A percentile compares a stretch with the other conserved stretches of the same genome.
Conservation (phyloP, 2,113 vertebrate species). For the Picathartes gymnocephalus region DNA sequence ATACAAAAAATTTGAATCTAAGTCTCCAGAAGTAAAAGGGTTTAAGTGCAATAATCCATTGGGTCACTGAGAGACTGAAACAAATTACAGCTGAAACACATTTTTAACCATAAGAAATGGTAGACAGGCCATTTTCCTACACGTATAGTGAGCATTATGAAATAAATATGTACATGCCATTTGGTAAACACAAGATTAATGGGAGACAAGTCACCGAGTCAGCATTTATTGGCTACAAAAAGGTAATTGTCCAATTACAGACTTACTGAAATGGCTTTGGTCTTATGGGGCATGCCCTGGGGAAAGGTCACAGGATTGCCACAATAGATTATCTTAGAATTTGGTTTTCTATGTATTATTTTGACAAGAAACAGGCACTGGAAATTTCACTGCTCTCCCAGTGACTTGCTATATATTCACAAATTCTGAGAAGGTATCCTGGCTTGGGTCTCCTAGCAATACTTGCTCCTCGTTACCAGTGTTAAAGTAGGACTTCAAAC, state of each 20-base stretch:
- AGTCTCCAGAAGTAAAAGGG: background rate
- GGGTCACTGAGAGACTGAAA: background rate
- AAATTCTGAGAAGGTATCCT: background rate
- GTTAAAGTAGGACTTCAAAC: background rate
- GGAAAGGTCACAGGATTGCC: constrained; percentile 6
- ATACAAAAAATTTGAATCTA: background rate
- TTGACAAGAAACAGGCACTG: background rate
- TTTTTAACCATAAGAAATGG: background rate
- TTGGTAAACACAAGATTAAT: constrained; percentile 33
- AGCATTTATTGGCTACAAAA: background rate
- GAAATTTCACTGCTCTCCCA: background rate
- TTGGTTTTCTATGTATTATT: background rate
- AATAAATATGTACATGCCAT: background rate
- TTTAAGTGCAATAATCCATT: background rate
- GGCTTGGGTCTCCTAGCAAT: background rate
- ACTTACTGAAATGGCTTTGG: constrained; percentile 36
- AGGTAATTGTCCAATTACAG: constrained; percentile 49
- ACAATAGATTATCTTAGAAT: background rate
- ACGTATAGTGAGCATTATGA: background rate
- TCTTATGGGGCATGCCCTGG: background rate
- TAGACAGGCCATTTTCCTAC: background rate
- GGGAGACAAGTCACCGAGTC: background rate
- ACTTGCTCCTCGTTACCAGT: background rate
- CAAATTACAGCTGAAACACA: background rate
- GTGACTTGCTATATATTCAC: background rate